Percentiles rank a stretch among this genome's conserved stretches.
Evolutionary conservation across 2,113 vertebrate genomes (phyloP).

Genomic region (Tautogolabrus adspersus): DNA sequence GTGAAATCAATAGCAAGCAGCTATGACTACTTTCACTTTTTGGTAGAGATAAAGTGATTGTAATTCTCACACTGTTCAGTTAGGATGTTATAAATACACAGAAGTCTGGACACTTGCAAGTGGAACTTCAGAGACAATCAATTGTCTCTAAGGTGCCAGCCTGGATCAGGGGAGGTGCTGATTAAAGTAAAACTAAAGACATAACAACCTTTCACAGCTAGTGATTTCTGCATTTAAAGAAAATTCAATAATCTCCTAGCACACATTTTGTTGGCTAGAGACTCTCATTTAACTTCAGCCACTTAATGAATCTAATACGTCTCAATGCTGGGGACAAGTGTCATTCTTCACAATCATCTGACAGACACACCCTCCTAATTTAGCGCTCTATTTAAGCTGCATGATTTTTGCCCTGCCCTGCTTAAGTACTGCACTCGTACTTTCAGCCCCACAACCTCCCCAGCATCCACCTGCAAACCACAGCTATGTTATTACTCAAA

Average conservation of each 20-base stretch:
- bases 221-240: not conserved
- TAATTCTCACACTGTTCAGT: not conserved
- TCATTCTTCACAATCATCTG: too few relatives aligned
- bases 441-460: too few relatives aligned
- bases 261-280: not conserved
- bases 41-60: not conserved
- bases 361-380: too few relatives aligned
- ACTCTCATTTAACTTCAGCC: not conserved
- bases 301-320: conserved; percentile 5
- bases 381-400: too few relatives aligned
- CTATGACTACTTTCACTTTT: not conserved
- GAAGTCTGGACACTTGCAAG: too few relatives aligned
- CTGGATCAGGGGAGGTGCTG: not conserved
- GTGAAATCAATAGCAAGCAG: not conserved
- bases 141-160: not conserved
- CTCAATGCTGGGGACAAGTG: too few relatives aligned
- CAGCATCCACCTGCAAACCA: too few relatives aligned
- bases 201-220: not conserved
- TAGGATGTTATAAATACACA: conserved; percentile 1
- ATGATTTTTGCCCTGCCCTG: too few relatives aligned
- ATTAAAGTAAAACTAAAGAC: not conserved
- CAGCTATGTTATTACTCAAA: too few relatives aligned
- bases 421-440: too few relatives aligned
- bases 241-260: not conserved
- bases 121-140: too few relatives aligned